A percentile compares a stretch with the other conserved stretches of the same genome.
phyloP scores from a whole-genome alignment of 2,797 vertebrate species.

The Phrynocephalus forsythii region DNA sequence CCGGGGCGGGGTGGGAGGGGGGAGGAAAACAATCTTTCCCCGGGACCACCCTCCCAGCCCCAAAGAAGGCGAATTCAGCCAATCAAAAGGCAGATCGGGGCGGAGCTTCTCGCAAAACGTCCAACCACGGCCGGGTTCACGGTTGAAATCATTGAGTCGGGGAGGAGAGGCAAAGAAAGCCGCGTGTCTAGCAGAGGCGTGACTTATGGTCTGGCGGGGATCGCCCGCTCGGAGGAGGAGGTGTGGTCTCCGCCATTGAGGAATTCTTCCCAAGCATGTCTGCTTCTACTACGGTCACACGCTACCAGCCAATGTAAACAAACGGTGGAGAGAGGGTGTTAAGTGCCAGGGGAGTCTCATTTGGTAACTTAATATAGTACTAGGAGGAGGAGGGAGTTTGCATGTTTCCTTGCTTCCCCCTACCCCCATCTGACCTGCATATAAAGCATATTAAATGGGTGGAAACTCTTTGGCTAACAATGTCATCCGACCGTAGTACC shows the following conservation, averaged over 20 bases:
- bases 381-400: neutral
- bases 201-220: rapidly evolving
- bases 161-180: neutral
- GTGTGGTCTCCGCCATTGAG: slow-evolving; percentile 82
- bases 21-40: neutral
- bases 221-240: slow-evolving; percentile 28
- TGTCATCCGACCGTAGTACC: too few species aligned
- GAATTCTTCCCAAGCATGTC: slow-evolving; percentile 64
- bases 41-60: neutral
- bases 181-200: slow-evolving; percentile 36
- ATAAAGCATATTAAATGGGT: neutral
- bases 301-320: slow-evolving; percentile 40
- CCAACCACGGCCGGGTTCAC: neutral
- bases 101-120: neutral
- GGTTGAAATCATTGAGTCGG: neutral
- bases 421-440: neutral
- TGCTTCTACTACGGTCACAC: slow-evolving; percentile 17
- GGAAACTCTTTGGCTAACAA: slow-evolving; percentile 2
- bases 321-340: slow-evolving; percentile 6
- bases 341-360: neutral
- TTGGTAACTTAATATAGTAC: neutral
- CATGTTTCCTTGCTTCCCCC: neutral
- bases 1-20: neutral
- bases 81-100: neutral
- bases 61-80: rapidly evolving